A percentile compares a stretch with the other conserved stretches of the same genome.
These are phyloP conservation scores for Silurus meridionalis DNA, from an alignment of 2,113 vertebrate genomes.

Conservation along the genomic window DNA sequence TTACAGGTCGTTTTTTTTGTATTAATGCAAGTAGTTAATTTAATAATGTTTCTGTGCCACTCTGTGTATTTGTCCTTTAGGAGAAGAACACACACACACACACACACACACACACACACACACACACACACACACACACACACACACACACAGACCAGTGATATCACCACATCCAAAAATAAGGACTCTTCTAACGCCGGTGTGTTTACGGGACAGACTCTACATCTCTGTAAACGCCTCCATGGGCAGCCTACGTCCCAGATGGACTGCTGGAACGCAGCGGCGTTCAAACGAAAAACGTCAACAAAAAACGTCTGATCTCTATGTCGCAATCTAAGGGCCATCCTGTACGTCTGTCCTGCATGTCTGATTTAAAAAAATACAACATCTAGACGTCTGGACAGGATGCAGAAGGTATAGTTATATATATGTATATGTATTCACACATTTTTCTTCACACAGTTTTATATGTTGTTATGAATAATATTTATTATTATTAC, in stretches of 20 bases:
- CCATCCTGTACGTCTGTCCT: background rate
- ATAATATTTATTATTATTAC: too few relatives aligned
- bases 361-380: background rate
- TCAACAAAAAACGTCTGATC: background rate
- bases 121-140: background rate
- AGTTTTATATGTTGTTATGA: too few relatives aligned
- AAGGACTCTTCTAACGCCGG: slow-evolving; percentile 5
- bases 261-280: slow-evolving; percentile 4
- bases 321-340: background rate
- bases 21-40: background rate
- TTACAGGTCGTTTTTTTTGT: background rate
- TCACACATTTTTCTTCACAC: too few relatives aligned
- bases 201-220: slow-evolving; percentile 15
- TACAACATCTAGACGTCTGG: background rate
- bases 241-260: slow-evolving; percentile 19
- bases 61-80: background rate
- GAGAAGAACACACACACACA: background rate
- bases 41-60: background rate
- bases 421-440: too few relatives aligned
- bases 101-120: background rate
- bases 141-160: too few relatives aligned
- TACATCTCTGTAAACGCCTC: background rate
- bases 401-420: too few relatives aligned
- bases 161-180: background rate
- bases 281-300: background rate